Conservation (phyloP, 2,888 invertebrate species). For the Ichneumoninae sp. region DNA sequence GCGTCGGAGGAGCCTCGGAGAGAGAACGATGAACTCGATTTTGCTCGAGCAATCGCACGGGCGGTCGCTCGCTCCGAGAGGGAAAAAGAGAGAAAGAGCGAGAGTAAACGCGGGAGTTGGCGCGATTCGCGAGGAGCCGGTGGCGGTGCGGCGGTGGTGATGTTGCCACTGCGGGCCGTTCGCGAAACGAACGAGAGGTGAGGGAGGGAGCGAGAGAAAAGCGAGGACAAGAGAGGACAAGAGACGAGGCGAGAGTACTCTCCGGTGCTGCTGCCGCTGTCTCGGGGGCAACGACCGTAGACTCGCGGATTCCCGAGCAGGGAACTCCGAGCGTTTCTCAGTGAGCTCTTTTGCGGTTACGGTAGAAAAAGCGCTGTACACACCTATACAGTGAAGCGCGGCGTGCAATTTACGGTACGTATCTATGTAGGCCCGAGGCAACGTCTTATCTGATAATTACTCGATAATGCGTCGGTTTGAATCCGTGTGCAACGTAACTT, state of each 20-base stretch:
- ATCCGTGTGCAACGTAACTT: neutral
- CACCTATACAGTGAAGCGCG: slow-evolving; percentile 10
- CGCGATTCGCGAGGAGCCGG: slow-evolving; percentile 4
- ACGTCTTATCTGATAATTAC: neutral
- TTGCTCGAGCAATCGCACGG: slow-evolving; percentile 28
- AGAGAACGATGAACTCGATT: slow-evolving; percentile 51
- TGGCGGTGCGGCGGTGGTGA: slow-evolving; percentile 14
- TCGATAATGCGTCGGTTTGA: neutral
- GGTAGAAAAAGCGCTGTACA: slow-evolving; percentile 20
- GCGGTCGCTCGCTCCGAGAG: slow-evolving; percentile 30
- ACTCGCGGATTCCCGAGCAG: slow-evolving; percentile 73
- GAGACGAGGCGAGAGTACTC: slow-evolving; percentile 57
- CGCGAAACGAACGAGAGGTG: slow-evolving; percentile 46
- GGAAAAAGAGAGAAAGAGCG: slow-evolving; percentile 42
- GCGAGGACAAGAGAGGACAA: slow-evolving; percentile 39
- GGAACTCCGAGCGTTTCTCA: slow-evolving; percentile 61
- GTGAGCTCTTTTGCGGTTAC: slow-evolving; percentile 58
- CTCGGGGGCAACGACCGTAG: slow-evolving; percentile 73
- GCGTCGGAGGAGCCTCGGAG: slow-evolving; percentile 6
- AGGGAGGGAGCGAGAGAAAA: slow-evolving; percentile 48
- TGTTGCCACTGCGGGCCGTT: slow-evolving; percentile 26
- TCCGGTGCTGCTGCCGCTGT: slow-evolving; percentile 43
- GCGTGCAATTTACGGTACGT: slow-evolving; percentile 7
- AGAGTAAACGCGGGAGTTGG: slow-evolving; percentile 57
- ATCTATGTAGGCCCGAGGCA: neutral